phyloP scores from a whole-genome alignment of 2,888 invertebrate genomes.

The Acronicta alni region DNA sequence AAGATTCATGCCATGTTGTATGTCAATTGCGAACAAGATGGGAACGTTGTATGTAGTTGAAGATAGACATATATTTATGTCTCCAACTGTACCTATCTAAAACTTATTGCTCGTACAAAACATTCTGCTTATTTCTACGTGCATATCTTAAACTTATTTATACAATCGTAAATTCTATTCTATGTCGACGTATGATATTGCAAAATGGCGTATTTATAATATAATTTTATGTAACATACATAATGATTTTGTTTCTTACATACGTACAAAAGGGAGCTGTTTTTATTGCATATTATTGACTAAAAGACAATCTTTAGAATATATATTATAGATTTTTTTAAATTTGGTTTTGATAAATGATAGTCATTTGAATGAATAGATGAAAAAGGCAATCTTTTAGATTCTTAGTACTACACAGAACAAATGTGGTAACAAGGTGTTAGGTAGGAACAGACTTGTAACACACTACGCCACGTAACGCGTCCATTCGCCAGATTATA shows the following conservation, averaged over 20 bases:
- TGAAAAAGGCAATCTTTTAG: too few relatives aligned
- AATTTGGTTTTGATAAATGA: too few relatives aligned
- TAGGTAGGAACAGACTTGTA: too few relatives aligned
- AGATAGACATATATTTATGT: neutral
- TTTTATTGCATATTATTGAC: slow-evolving; percentile 20
- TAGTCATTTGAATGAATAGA: too few relatives aligned
- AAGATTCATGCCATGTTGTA: too few relatives aligned
- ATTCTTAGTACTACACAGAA: too few relatives aligned
- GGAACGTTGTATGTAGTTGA: too few relatives aligned
- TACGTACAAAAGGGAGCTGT: slow-evolving; percentile 11
- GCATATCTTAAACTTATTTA: neutral
- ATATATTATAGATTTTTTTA: too few relatives aligned
- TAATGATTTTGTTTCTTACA: slow-evolving; percentile 13
- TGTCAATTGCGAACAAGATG: too few relatives aligned
- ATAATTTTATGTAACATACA: slow-evolving; percentile 7
- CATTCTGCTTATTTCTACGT: neutral
- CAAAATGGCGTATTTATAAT: neutral
- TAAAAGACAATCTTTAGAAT: neutral
- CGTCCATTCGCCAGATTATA: too few relatives aligned
- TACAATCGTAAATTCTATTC: slow-evolving; percentile 10
- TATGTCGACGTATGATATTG: slow-evolving; percentile 3
- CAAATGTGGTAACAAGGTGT: too few relatives aligned
- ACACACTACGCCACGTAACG: too few relatives aligned
- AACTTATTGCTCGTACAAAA: slow-evolving; percentile 1
- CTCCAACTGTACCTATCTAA: neutral